Conservation (phyloP, 2,113 vertebrate genomes). For the Greenwoodochromis staneri region DNA sequence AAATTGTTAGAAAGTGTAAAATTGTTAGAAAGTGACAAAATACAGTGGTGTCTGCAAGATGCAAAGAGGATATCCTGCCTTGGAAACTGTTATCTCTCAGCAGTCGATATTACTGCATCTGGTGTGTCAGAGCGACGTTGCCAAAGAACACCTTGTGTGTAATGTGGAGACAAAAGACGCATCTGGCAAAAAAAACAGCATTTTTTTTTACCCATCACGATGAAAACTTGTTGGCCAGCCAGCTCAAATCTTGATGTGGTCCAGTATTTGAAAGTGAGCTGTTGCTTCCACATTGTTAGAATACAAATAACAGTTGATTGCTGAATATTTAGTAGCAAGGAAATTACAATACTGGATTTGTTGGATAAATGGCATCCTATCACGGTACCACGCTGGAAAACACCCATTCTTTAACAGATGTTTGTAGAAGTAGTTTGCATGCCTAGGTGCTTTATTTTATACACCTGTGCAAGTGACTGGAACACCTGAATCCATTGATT, state of each 20-base stretch:
- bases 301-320: background rate
- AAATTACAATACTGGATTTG: background rate
- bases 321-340: background rate
- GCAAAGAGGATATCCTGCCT: background rate
- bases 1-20: background rate
- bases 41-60: background rate
- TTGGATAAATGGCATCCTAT: background rate
- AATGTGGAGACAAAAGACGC: background rate
- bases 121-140: background rate
- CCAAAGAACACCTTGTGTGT: background rate
- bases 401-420: background rate
- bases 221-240: background rate
- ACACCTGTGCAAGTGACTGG: background rate
- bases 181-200: fast-evolving
- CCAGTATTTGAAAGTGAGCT: background rate
- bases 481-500: background rate
- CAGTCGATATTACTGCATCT: background rate
- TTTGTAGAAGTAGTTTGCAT: background rate
- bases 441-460: background rate
- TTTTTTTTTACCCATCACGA: background rate
- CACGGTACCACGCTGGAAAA: background rate
- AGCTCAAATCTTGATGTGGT: background rate
- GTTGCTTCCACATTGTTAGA: background rate
- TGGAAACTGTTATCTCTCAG: background rate
- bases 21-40: background rate